phyloP scores from a whole-genome alignment of 2,113 vertebrate species.

The Seriola aureovittata region DNA sequence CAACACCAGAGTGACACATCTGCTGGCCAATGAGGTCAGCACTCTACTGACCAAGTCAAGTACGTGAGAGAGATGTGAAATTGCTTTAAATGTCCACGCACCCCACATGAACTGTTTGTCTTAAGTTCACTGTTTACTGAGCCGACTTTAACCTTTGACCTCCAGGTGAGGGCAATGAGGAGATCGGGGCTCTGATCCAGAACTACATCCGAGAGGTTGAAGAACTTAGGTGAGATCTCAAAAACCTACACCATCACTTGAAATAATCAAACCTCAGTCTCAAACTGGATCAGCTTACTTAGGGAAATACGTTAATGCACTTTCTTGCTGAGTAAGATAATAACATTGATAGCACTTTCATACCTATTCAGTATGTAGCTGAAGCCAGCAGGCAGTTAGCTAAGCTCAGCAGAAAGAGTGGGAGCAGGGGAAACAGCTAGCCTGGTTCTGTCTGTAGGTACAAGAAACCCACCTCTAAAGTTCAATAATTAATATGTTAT shows the following conservation, averaged over 20 bases:
- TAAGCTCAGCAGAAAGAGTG: background rate
- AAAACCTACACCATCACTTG: background rate
- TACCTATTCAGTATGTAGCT: background rate
- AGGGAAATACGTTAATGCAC: background rate
- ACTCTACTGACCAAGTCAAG: slow-evolving; percentile 93
- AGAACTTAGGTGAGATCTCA: slow-evolving; percentile 88
- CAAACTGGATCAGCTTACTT: background rate
- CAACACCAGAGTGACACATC: slow-evolving; percentile 92
- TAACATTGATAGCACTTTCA: background rate
- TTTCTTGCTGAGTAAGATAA: too few species aligned
- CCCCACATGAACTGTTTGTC: background rate
- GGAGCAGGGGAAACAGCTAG: background rate
- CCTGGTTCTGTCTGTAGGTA: background rate
- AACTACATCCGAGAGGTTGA: slow-evolving; percentile 98
- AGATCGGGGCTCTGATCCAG: slow-evolving; percentile 93
- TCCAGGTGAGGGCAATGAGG: slow-evolving; percentile 92
- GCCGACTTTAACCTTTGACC: slow-evolving; percentile 1
- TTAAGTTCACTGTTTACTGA: background rate
- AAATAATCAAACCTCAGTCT: background rate
- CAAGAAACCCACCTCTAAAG: too few species aligned
- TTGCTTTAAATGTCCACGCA: background rate
- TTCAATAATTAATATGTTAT: too few species aligned
- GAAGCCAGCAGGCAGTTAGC: background rate
- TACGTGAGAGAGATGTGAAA: slow-evolving; percentile 60
- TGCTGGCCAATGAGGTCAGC: slow-evolving; percentile 94